These are phyloP conservation scores for Chionoecetes opilio DNA, from an alignment of 1,140 invertebrate genomes.

Conservation along the genomic window DNA sequence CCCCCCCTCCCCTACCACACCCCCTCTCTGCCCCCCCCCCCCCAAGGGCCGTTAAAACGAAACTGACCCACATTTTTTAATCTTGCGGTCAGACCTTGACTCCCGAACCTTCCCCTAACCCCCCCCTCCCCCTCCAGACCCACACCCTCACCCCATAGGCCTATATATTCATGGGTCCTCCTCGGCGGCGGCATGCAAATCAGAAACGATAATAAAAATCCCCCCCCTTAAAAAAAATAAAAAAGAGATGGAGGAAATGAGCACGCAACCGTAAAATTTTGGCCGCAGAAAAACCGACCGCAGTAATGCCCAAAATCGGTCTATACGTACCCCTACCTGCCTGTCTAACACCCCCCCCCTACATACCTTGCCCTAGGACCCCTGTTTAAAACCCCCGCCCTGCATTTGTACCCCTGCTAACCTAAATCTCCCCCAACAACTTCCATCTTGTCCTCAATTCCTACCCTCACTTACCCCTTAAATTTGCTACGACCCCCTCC, in stretches of 20 bases:
- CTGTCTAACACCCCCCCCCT: neutral
- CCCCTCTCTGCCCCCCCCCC: no score
- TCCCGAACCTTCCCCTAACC: neutral
- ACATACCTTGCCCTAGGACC: neutral
- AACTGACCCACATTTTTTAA: conserved; percentile 39
- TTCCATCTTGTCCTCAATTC: no score
- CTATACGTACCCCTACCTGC: neutral
- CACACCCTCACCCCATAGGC: neutral
- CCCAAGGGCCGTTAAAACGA: neutral
- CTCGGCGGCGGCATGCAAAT: conserved; percentile 43
- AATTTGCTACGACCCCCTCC: no score
- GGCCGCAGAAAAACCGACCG: conserved; percentile 7
- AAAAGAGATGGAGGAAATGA: neutral
- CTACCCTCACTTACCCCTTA: no score
- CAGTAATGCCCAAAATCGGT: neutral
- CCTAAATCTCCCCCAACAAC: no score
- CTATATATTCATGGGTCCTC: conserved; percentile 48
- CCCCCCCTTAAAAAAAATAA: no score
- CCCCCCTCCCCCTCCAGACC: no score
- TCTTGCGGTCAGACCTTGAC: neutral
- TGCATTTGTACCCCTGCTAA: neutral
- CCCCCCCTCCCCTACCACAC: no score
- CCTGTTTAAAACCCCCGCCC: neutral
- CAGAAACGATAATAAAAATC: neutral
- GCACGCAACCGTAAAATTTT: conserved; percentile 35